Conservation (phyloP, 2,113 vertebrate genomes). For the Apistogramma diplotaenia region DNA sequence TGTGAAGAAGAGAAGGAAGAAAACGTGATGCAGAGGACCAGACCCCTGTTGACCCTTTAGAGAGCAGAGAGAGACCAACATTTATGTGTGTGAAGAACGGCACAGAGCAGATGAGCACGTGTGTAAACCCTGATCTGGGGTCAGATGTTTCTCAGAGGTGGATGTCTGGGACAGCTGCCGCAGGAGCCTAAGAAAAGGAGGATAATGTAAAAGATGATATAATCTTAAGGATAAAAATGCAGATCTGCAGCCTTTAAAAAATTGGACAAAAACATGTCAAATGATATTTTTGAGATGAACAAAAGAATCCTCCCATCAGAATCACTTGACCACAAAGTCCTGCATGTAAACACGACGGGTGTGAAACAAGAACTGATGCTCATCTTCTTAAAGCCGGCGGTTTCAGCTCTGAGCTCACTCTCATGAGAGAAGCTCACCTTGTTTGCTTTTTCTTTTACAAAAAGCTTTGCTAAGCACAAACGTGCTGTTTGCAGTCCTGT, state of each 20-base stretch:
- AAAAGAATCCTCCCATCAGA: background rate
- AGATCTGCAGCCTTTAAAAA: background rate
- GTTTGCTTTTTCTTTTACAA: background rate
- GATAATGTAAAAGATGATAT: background rate
- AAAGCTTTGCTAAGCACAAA: background rate
- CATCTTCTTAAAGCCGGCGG: too few relatives aligned
- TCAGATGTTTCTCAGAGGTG: conserved; percentile 20
- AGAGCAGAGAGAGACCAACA: conserved; percentile 16
- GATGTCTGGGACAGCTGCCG: conserved; percentile 18
- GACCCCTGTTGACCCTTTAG: conserved; percentile 17
- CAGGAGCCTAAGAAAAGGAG: background rate
- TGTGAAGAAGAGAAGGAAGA: too few relatives aligned
- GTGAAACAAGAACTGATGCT: too few relatives aligned
- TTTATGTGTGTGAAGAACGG: conserved; percentile 22
- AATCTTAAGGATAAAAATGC: background rate
- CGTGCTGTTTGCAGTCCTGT: background rate
- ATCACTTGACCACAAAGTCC: rapidly evolving
- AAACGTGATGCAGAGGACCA: too few relatives aligned
- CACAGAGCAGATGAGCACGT: conserved; percentile 12
- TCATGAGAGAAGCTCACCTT: background rate
- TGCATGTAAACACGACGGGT: too few relatives aligned
- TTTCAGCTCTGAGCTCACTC: too few relatives aligned
- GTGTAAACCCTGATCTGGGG: conserved; percentile 29
- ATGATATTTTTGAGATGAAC: background rate
- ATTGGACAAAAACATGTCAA: background rate